A percentile compares a stretch with the other conserved stretches of the same genome.
Conservation (phyloP, 2,888 invertebrate genomes). For the Noctua pronuba region DNA sequence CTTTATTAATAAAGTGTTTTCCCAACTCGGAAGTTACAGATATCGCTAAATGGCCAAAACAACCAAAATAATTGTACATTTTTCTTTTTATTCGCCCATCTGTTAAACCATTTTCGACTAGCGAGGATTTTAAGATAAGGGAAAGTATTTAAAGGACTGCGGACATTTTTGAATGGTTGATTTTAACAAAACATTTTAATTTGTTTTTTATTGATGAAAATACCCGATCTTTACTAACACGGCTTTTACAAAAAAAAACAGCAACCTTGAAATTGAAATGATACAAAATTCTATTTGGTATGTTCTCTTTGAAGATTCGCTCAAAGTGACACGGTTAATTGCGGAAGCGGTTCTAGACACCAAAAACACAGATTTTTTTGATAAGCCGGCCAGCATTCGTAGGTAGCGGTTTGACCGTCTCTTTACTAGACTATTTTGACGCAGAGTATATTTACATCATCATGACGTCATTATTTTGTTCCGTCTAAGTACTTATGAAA, state of each 20-base stretch:
- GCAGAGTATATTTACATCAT: background rate
- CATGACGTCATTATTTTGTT: conserved; percentile 16
- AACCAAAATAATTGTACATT: background rate
- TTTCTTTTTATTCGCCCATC: background rate
- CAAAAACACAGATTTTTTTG: no score
- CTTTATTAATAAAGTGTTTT: background rate
- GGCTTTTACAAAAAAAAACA: background rate
- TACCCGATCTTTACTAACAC: background rate
- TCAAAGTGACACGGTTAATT: background rate
- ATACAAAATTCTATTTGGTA: background rate
- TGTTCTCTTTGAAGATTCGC: background rate
- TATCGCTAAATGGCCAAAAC: background rate
- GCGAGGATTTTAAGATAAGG: background rate
- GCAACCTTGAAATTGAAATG: background rate
- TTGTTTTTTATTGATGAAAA: background rate
- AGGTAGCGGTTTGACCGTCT: no score
- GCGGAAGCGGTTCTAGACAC: background rate
- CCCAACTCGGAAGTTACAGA: background rate
- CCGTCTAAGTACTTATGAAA: background rate
- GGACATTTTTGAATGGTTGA: background rate
- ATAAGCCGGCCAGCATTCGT: background rate
- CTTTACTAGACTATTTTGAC: background rate
- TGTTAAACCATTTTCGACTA: background rate
- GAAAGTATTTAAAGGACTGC: background rate
- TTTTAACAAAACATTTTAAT: background rate